Evolutionary conservation across 2,113 vertebrate genomes (phyloP).

Genomic region (Merops nubicus): DNA sequence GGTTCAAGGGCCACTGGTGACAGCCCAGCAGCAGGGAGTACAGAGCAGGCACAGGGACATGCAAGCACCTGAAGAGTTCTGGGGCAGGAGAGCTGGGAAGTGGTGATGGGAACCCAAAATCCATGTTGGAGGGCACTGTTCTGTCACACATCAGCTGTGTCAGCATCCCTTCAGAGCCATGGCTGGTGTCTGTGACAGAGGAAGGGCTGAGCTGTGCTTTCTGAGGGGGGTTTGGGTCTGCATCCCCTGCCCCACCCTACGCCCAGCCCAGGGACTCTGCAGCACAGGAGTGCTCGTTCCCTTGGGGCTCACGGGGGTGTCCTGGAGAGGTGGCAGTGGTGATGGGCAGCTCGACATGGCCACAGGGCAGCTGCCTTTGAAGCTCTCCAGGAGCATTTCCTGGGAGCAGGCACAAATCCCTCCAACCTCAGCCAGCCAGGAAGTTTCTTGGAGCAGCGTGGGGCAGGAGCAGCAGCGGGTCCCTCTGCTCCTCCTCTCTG

Average conservation of each 20-base stretch:
- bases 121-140: neutral
- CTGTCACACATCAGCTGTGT: neutral
- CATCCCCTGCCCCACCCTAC: neutral
- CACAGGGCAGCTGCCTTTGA: neutral
- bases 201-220: neutral
- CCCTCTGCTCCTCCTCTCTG: neutral
- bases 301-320: accelerated
- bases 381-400: neutral
- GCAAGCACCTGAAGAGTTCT: neutral
- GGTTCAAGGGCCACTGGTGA: neutral
- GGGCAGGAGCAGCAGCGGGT: neutral
- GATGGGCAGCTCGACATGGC: neutral
- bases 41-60: neutral
- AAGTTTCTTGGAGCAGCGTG: neutral
- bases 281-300: neutral
- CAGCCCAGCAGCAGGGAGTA: neutral
- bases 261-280: neutral
- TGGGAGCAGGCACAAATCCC: neutral
- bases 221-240: neutral
- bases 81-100: neutral
- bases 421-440: neutral
- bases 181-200: neutral
- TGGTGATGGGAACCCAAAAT: neutral
- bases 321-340: neutral
- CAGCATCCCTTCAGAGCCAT: neutral